These are phyloP conservation scores for Dryoscopus gambensis DNA, from an alignment of 2,113 vertebrate genomes.

Conservation along the genomic window DNA sequence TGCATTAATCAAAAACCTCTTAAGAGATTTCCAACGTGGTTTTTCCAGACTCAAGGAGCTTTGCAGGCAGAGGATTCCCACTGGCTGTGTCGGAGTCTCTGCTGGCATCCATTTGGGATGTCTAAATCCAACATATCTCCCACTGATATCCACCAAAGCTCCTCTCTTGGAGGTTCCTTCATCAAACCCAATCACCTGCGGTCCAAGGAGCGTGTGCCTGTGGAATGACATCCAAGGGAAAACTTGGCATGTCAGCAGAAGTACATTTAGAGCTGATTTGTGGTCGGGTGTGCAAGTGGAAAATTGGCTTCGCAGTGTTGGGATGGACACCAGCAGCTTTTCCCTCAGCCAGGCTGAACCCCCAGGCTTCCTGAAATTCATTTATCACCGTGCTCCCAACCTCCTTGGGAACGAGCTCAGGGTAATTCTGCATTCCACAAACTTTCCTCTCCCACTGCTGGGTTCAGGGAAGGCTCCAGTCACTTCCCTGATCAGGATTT, in stretches of 20 bases:
- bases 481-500: background rate
- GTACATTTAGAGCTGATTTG: background rate
- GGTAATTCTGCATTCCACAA: background rate
- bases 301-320: background rate
- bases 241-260: background rate
- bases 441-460: background rate
- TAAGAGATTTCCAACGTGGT: background rate
- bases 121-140: background rate
- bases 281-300: background rate
- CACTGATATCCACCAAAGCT: background rate
- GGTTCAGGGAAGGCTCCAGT: background rate
- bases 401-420: background rate
- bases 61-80: background rate
- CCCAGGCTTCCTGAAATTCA: background rate
- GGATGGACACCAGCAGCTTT: background rate
- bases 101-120: background rate
- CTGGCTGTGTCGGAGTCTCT: background rate
- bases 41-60: background rate
- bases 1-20: constrained; percentile 29
- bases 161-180: background rate
- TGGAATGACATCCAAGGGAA: background rate
- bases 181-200: background rate
- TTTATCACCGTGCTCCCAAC: background rate
- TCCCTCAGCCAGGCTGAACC: background rate
- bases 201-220: background rate